Conservation (phyloP, 2,797 vertebrate species). For the Sarcophilus harrisii region DNA sequence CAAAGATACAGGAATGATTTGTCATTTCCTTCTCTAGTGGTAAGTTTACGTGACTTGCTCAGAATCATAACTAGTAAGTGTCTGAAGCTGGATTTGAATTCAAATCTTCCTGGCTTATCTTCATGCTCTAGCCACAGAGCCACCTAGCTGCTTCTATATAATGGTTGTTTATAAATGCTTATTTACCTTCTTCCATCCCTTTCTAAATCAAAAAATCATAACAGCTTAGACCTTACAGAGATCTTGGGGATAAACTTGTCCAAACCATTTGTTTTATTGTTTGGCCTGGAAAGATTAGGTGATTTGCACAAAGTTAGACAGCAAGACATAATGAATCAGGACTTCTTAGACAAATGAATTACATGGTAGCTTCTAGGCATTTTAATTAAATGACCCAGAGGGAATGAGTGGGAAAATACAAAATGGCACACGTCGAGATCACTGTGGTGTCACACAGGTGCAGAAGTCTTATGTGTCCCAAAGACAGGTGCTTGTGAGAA, state of each 20-base stretch:
- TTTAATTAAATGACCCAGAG: constrained; percentile 38
- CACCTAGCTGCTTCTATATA: background rate
- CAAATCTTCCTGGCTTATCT: background rate
- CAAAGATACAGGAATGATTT: background rate
- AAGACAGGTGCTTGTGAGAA: constrained; percentile 16
- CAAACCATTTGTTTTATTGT: background rate
- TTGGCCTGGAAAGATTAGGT: background rate
- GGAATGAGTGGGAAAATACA: background rate
- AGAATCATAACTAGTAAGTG: background rate
- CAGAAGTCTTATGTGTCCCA: background rate
- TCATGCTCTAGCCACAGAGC: background rate
- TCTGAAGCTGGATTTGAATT: background rate
- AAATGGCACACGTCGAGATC: background rate
- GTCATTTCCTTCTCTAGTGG: background rate
- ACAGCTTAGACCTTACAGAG: background rate
- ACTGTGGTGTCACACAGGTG: background rate
- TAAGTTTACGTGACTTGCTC: background rate
- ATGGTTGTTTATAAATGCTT: background rate
- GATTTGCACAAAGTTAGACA: background rate
- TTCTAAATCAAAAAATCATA: background rate
- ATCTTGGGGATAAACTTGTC: background rate
- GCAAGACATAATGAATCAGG: background rate
- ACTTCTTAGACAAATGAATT: background rate
- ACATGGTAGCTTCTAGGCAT: constrained; percentile 15
- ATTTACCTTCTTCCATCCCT: background rate